Evolutionary conservation across 2,797 vertebrate genomes (phyloP).

Genomic region (Onychomys torridus): DNA sequence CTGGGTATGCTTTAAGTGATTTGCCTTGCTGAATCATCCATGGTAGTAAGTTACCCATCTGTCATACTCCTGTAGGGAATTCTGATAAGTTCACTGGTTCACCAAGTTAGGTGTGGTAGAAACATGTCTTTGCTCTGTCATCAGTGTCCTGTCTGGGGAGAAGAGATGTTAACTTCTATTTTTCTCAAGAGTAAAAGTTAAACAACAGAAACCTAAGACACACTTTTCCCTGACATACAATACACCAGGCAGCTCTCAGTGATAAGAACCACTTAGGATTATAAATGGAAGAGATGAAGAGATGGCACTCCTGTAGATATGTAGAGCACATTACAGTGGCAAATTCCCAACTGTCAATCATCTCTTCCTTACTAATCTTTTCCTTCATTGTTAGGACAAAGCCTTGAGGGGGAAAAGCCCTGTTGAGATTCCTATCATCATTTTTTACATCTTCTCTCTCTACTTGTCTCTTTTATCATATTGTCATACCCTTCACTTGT

Average conservation of each 20-base stretch:
- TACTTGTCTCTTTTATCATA: background rate
- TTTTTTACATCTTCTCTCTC: background rate
- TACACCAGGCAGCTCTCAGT: rapidly evolving
- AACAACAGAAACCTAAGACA: background rate
- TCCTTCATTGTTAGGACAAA: background rate
- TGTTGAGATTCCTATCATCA: background rate
- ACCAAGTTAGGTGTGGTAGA: background rate
- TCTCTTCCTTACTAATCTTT: background rate
- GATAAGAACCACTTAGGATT: background rate
- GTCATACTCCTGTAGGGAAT: background rate
- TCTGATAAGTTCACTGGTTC: background rate
- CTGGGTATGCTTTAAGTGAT: background rate
- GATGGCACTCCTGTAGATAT: rapidly evolving
- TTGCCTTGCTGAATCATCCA: background rate
- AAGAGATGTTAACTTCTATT: background rate
- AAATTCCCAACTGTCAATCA: background rate
- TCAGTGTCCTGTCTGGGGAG: background rate
- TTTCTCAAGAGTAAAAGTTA: background rate
- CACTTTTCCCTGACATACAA: background rate
- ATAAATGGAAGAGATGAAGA: too few species aligned
- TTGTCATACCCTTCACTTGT: background rate
- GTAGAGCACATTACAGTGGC: rapidly evolving
- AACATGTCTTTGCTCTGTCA: background rate
- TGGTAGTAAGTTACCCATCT: background rate
- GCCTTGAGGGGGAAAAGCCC: background rate